Conservation (phyloP, 2,113 vertebrate species). For the Rhodinocichla rosea region DNA sequence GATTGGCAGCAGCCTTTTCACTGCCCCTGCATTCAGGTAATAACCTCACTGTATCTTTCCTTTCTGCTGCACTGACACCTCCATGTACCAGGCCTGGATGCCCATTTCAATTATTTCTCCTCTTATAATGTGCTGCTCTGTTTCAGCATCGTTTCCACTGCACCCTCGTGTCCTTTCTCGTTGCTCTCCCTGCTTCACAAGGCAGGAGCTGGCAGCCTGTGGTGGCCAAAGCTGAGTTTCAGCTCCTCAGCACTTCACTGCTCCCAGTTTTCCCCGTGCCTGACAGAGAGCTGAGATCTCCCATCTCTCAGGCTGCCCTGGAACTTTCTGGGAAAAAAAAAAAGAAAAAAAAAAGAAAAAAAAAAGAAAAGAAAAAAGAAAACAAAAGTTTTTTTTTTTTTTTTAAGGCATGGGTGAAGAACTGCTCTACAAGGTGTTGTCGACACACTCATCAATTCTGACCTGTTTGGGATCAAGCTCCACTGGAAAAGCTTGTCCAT, state of each 20-base stretch:
- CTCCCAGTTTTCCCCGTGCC: not conserved
- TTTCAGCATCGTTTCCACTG: not conserved
- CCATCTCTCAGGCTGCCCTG: not conserved
- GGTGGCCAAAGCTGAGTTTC: not conserved
- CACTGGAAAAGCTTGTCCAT: not conserved
- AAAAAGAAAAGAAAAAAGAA: not conserved
- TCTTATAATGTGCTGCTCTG: not conserved
- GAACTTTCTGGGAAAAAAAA: not conserved
- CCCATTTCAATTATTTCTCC: not conserved
- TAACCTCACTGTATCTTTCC: not conserved
- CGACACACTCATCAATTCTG: rapidly evolving
- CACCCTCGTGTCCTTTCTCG: not conserved
- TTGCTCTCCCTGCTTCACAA: not conserved
- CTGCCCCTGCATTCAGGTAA: not conserved
- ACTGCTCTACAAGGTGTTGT: not conserved
- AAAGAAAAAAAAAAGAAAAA: rapidly evolving
- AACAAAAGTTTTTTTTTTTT: not conserved
- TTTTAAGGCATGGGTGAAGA: not conserved
- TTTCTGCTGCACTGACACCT: not conserved
- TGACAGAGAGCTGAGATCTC: not conserved
- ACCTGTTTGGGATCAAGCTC: not conserved
- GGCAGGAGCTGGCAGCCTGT: not conserved
- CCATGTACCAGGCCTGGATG: not conserved
- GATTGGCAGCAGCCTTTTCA: not conserved
- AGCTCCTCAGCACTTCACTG: not conserved